phyloP scores from a whole-genome alignment of 2,888 invertebrate species.

The Netelia melanura region DNA sequence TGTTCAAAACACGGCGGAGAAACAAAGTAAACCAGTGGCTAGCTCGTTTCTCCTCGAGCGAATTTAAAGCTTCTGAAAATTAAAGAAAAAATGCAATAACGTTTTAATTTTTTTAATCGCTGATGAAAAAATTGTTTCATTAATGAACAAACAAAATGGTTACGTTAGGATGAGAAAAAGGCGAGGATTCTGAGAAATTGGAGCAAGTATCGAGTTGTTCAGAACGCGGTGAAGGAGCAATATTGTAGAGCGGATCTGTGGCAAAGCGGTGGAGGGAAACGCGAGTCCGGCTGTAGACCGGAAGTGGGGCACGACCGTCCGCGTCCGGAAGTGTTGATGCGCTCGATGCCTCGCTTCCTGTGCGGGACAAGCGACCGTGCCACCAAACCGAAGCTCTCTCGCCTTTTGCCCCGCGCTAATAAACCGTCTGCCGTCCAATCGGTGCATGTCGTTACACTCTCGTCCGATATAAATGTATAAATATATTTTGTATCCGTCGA shows the following conservation, averaged over 20 bases:
- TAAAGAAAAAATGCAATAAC: too few relatives aligned
- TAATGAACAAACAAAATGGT: too few relatives aligned
- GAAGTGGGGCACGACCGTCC: constrained; percentile 74
- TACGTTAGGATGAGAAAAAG: too few relatives aligned
- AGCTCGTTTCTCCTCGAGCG: background rate
- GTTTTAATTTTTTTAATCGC: too few relatives aligned
- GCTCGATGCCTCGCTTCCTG: constrained; percentile 79
- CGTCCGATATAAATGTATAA: background rate
- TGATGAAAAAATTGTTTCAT: too few relatives aligned
- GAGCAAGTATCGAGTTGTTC: background rate
- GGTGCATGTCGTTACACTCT: background rate
- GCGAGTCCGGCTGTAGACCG: constrained; percentile 67
- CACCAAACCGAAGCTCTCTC: background rate
- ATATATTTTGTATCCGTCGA: background rate
- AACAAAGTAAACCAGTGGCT: background rate
- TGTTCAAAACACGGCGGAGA: background rate
- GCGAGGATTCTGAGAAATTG: too few relatives aligned
- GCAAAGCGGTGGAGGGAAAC: constrained; percentile 31
- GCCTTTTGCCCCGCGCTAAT: background rate
- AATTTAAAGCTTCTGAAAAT: too few relatives aligned
- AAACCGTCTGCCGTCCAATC: background rate
- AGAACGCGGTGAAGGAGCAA: constrained; percentile 40
- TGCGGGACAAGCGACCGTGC: constrained; percentile 44
- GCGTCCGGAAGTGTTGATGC: constrained; percentile 79
- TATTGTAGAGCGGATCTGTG: constrained; percentile 42